Base-by-base conservation (phyloP, 2,888 invertebrate genomes). In the Protodeltote pygarga region DNA sequence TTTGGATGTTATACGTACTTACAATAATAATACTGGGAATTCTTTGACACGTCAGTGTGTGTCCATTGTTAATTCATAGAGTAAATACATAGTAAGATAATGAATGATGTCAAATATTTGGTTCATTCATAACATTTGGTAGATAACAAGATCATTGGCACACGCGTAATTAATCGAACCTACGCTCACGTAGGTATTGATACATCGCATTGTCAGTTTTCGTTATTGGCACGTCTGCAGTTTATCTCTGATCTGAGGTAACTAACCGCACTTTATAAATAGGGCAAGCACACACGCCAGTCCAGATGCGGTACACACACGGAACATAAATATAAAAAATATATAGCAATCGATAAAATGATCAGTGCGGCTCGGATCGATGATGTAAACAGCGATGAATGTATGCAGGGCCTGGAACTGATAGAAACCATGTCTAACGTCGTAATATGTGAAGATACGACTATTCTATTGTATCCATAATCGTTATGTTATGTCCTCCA, bases 221-320 rank as follows among this genome's bases (percentile, higher is more conserved):
- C 48, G 60, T 64, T 51, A 63, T 52, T 65, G 51, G 54, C 53
- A 62, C 40, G 53, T 67, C 65, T 72, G 64, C 52, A 69, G 60
- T 72, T 63, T 70, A 68, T 71, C 73, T 63, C 67, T 65, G 70
- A 67, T 73, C 70, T 77, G 74, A 77, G 77, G 77, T 78, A 83
- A 76, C 75, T 77, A 82, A 77, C 75, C 77, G 75, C 77, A 78
- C 74, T 75, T 79, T 82, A 81, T 83, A 87, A 83, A 85, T 87
- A 84, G 85, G 82, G 73, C 81, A 82, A 73, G 72, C 82, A 78
- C 75, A 74, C 73, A 75, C 71, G 75, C 74, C 65, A 65, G 70
- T 75, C 77, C 82, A 84, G 81, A 84, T 81, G 79, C 78, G 79
- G 67, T 75, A 74, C 75, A 72, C 73, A 72, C 72, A 73, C 71